These are phyloP conservation scores for Macrostomum lignano DNA, from an alignment of 1,140 invertebrate species.

Conservation along the genomic window DNA sequence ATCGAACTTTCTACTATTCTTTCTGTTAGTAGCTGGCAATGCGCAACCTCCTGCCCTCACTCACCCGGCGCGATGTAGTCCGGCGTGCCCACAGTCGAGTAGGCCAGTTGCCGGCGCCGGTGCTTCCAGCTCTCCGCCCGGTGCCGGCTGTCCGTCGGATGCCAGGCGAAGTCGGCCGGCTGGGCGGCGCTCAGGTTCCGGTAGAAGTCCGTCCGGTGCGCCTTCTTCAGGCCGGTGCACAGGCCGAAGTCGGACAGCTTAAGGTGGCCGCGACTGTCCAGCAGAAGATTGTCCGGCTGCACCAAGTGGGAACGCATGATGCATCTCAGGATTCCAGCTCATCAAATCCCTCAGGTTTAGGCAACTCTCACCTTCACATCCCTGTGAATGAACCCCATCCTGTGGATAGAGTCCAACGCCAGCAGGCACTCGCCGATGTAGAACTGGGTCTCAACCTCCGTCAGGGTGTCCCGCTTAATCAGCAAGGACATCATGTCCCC, in stretches of 20 bases:
- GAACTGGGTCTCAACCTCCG: slow-evolving; percentile 93
- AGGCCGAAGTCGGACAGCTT: slow-evolving; percentile 95
- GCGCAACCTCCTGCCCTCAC: too few species aligned
- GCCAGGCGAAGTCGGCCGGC: background rate
- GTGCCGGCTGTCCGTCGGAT: slow-evolving; percentile 9
- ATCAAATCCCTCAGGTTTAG: too few species aligned
- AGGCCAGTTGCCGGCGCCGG: slow-evolving; percentile 42
- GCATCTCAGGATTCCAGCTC: too few species aligned
- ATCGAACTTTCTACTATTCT: too few species aligned
- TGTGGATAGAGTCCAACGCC: slow-evolving; percentile 96
- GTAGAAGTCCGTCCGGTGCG: slow-evolving; percentile 95
- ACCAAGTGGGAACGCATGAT: too few species aligned
- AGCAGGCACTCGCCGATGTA: slow-evolving; percentile 90
- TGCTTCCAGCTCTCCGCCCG: slow-evolving; percentile 17
- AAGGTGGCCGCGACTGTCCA: slow-evolving; percentile 85
- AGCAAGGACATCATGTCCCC: slow-evolving; percentile 99
- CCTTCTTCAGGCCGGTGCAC: slow-evolving; percentile 93
- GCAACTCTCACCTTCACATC: too few species aligned
- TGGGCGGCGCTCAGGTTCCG: slow-evolving; percentile 40
- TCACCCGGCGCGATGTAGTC: slow-evolving; percentile 99
- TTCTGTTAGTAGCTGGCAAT: too few species aligned
- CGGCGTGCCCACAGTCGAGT: slow-evolving; percentile 82
- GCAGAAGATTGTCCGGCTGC: slow-evolving; percentile 84
- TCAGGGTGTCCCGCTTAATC: slow-evolving; percentile 95
- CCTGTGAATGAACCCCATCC: slow-evolving; percentile 90